Base-by-base conservation (phyloP, 2,113 vertebrate genomes). In the Silurus asotus region DNA sequence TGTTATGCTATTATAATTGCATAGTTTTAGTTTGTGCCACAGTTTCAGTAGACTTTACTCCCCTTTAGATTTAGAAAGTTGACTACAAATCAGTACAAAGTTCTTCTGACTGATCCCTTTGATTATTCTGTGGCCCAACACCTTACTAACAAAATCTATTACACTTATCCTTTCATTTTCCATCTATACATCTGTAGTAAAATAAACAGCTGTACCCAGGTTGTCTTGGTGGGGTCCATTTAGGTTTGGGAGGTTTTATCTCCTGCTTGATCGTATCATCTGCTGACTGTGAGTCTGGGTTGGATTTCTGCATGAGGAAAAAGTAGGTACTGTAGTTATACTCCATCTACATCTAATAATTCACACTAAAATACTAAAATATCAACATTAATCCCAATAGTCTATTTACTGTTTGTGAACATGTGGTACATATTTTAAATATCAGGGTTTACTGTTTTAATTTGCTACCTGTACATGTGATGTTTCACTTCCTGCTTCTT, bases 191-290 rank as follows among this genome's bases (percentile, higher is more conserved):
- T 37, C 37, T 37, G 37, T 11, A 37, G 5, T 78, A 58, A 78
- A 77, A 77, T 11, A 79, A 9, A 19, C 77, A 37, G 28, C 25
- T 56, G 84, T 94, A 96, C 95, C 94, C 94, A 53, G 92, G 85
- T 14, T 93, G 92, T 90, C 56, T 89, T 74, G 93, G 93, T 23
- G 94, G 93, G 82, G 90, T 93, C 94, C 94, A 94, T 89, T 92
- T 95, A 14, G 93, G 91, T 87, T 88, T 93, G 9, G 20, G 84
- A 45, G 78, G 87, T 2, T 17, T 20, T 20, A 90, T 91, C 4
- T 91, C 90, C 79, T 86, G 80, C 88, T 89, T 90, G 8, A 80
- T 8, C 55, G 62, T 3, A 0, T 91, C 88, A 4, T 81, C 88
- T 70, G 84, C 83, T 79, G 87, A 87, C 14, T 90, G 87, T 61